Conservation (phyloP, 2,888 invertebrate genomes). For the Ischnura elegans region DNA sequence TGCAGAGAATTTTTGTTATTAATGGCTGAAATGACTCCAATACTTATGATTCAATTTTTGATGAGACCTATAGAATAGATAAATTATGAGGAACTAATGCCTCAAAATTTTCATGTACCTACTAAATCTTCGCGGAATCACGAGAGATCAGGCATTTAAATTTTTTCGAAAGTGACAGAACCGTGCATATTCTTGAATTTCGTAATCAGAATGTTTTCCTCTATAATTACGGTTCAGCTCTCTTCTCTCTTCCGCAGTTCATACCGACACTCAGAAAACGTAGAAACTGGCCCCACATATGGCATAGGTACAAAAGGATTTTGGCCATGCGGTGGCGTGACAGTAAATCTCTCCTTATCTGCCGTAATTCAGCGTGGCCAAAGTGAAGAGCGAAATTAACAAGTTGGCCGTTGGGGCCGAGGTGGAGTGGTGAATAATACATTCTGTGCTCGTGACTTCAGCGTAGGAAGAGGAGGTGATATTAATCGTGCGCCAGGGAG, state of each 20-base stretch:
- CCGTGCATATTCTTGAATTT: not conserved
- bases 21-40: too few relatives aligned
- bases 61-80: too few relatives aligned
- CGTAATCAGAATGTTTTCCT: not conserved
- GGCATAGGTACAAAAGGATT: not conserved
- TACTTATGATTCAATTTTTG: too few relatives aligned
- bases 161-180: not conserved
- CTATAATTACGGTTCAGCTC: too few relatives aligned
- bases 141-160: too few relatives aligned
- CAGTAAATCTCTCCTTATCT: not conserved
- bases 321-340: not conserved
- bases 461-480: not conserved
- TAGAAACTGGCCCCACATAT: not conserved
- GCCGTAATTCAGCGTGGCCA: not conserved
- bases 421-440: conserved; percentile 13
- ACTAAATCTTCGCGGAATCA: too few relatives aligned
- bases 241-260: not conserved
- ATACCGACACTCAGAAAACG: not conserved
- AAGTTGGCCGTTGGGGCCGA: not conserved
- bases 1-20: too few relatives aligned
- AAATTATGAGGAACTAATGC: too few relatives aligned
- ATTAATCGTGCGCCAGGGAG: not conserved
- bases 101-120: too few relatives aligned
- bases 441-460: conserved; percentile 20
- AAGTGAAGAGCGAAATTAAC: conserved; percentile 22